A percentile compares a stretch with the other conserved stretches of the same genome.
phyloP scores from a whole-genome alignment of 2,797 vertebrate genomes.

The Vultur gryphus region DNA sequence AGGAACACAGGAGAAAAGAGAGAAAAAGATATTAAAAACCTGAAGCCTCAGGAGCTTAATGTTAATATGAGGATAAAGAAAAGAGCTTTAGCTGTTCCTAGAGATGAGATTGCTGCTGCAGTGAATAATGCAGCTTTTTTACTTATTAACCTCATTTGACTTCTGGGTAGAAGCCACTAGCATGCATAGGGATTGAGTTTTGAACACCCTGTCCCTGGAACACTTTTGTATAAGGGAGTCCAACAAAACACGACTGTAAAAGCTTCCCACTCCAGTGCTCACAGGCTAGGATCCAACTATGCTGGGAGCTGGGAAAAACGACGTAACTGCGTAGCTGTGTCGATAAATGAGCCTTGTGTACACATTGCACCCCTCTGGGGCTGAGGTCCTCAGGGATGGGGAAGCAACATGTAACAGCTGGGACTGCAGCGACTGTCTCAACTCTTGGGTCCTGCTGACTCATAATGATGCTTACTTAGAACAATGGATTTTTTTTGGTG shows the following conservation, averaged over 20 bases:
- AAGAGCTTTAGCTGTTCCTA: not conserved
- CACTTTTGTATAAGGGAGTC: not conserved
- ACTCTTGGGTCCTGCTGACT: not conserved
- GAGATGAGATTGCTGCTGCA: not conserved
- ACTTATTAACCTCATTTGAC: constrained; percentile 14
- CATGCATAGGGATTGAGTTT: not conserved
- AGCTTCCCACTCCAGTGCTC: not conserved
- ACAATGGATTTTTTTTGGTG: not conserved
- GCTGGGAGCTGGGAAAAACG: not conserved
- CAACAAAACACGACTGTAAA: not conserved
- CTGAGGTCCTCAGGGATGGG: not conserved
- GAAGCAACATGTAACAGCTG: not conserved
- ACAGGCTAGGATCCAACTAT: not conserved
- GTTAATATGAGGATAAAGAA: not conserved
- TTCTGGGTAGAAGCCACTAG: not conserved
- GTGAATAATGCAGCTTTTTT: not conserved
- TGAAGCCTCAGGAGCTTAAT: not conserved
- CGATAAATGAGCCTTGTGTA: not conserved
- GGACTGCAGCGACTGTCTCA: not conserved
- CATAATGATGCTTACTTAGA: not conserved
- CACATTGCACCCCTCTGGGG: not conserved
- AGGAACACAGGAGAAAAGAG: not conserved
- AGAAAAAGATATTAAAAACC: not conserved
- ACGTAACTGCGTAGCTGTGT: not conserved
- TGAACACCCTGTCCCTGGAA: constrained; percentile 23